Evolutionary conservation across 1,140 invertebrate genomes (phyloP).

Genomic region (Heliothis subflexa): DNA sequence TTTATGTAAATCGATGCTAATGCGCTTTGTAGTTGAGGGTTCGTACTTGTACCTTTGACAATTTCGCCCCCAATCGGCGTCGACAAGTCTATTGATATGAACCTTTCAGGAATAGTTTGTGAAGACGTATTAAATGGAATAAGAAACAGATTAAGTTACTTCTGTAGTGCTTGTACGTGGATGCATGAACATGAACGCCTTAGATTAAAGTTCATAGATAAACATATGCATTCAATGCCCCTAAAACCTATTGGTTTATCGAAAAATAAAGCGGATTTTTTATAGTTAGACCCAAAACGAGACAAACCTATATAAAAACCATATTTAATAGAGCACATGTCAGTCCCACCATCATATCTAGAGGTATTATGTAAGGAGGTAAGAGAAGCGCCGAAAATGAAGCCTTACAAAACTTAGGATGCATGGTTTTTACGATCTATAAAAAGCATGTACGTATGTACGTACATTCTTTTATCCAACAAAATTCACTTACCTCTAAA

Average conservation of each 20-base stretch:
- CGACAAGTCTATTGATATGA: constrained; percentile 1
- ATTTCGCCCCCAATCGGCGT: background rate
- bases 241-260: too few relatives aligned
- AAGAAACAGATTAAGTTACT: background rate
- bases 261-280: too few relatives aligned
- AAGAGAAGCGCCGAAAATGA: constrained; percentile 39
- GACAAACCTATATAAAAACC: too few relatives aligned
- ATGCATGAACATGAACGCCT: too few relatives aligned
- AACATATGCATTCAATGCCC: too few relatives aligned
- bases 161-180: too few relatives aligned
- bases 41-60: constrained; percentile 40
- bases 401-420: constrained; percentile 55
- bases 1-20: constrained; percentile 74
- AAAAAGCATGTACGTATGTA: constrained; percentile 53
- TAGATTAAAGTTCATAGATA: too few relatives aligned
- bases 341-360: background rate
- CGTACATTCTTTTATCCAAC: constrained; percentile 50
- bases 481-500: constrained; percentile 59
- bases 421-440: constrained; percentile 59
- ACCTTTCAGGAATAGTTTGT: constrained; percentile 4
- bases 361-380: constrained; percentile 37
- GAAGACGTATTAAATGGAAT: background rate
- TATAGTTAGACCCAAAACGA: too few relatives aligned
- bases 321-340: background rate
- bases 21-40: constrained; percentile 52